Base-by-base conservation (phyloP, 2,797 vertebrate species). In the Falco concolor region DNA sequence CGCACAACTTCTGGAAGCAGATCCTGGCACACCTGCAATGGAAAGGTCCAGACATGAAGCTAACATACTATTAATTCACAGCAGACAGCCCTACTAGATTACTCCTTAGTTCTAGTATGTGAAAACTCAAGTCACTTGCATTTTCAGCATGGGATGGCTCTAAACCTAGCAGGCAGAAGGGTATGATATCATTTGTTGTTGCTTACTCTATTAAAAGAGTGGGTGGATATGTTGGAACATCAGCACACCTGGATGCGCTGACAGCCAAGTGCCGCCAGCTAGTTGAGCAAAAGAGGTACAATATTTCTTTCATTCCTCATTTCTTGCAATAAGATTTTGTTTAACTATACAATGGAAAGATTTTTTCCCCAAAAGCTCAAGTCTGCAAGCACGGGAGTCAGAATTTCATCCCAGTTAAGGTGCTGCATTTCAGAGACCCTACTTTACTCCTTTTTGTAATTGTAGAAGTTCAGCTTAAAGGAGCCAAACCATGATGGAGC, bases 151-250 rank as follows among this genome's bases (percentile, higher is more conserved):
- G 6, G 34, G 34, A 80, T 61, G 69, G 60, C 73, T 93, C 52
- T 90, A 67, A 94, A 95, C 54, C 59, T 36, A 88, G 30, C 70
- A 90, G 65, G 79, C 57, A 89, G 87, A 87, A 86, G 47, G 36
- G 57, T 52, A 93, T 90, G 79, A 92, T 69, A 65, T 86, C 20
- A 96, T 95, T 86, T 91, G 84, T 91, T 93, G 59, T 83, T 94
- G 76, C 76, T 91, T 78, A 73, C 25, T 80, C 65, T 75, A 64
- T 77, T 92, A 50, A 85, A 80, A 91, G 94, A 61, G 79, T 78
- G 81, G 84, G 89, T 95, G 89, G 78, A 40, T 78, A 30, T 30
- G 61, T 4, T 89, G 87, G 93, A 96, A 95, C 89, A 75, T 9
- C 64, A 91, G 78, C 75, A 91, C 87, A 95, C 82, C 76, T 93